Conservation (phyloP, 2,113 vertebrate species). For the Nanorana parkeri region DNA sequence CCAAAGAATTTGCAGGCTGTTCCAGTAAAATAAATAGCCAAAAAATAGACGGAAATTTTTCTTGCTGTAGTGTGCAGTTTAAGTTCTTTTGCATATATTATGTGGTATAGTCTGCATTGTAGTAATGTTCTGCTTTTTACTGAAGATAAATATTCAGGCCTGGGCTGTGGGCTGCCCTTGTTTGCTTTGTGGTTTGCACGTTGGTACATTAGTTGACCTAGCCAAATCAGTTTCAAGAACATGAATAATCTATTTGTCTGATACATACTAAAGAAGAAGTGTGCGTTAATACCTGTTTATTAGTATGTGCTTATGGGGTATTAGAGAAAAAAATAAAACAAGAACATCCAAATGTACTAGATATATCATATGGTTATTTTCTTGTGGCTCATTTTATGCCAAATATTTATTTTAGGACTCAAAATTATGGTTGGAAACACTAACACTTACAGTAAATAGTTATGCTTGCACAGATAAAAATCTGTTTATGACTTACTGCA, state of each 20-base stretch:
- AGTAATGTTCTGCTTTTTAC: background rate
- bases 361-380: slow-evolving; percentile 25
- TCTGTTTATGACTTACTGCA: too few species aligned
- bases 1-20: background rate
- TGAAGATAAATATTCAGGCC: slow-evolving; percentile 13
- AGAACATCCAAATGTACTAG: slow-evolving; percentile 25
- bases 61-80: slow-evolving; percentile 20
- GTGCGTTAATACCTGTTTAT: slow-evolving; percentile 45
- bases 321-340: slow-evolving; percentile 40
- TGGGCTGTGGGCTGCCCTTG: slow-evolving; percentile 23
- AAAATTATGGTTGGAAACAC: slow-evolving; percentile 8
- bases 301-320: slow-evolving; percentile 36
- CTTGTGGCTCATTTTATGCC: slow-evolving; percentile 7
- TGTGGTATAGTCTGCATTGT: slow-evolving; percentile 40
- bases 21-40: slow-evolving; percentile 19
- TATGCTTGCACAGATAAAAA: background rate
- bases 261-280: slow-evolving; percentile 34
- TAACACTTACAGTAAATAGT: slow-evolving; percentile 19
- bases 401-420: slow-evolving; percentile 29
- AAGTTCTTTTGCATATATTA: slow-evolving; percentile 14
- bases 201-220: slow-evolving; percentile 29
- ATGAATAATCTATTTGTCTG: slow-evolving; percentile 49
- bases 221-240: slow-evolving; percentile 22
- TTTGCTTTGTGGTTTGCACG: slow-evolving; percentile 52
- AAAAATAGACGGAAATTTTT: background rate